These are phyloP conservation scores for Perithous albicinctus DNA, from an alignment of 2,888 invertebrate species.

Conservation along the genomic window DNA sequence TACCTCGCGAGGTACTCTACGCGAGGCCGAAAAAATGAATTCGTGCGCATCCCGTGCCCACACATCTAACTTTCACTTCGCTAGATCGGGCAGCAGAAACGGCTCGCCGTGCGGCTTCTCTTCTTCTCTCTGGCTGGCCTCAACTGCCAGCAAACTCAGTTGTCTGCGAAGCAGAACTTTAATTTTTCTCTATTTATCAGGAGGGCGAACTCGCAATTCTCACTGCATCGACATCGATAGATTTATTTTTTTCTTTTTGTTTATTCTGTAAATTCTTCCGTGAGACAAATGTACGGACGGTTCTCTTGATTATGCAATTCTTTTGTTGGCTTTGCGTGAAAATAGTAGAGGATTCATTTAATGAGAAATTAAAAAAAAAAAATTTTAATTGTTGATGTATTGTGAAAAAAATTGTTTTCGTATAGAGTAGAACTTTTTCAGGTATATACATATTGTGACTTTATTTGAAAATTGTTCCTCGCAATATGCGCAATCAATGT, in stretches of 20 bases:
- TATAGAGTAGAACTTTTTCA: too few species aligned
- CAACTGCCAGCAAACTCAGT: slow-evolving; percentile 19
- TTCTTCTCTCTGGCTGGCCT: slow-evolving; percentile 44
- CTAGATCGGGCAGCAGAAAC: slow-evolving; percentile 78
- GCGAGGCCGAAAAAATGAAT: slow-evolving; percentile 84
- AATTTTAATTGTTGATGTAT: too few species aligned
- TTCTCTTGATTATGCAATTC: neutral
- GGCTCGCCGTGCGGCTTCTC: slow-evolving; percentile 40
- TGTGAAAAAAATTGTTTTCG: too few species aligned
- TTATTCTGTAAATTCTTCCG: too few species aligned
- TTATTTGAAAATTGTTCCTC: too few species aligned
- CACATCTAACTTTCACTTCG: slow-evolving; percentile 85
- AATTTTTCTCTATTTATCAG: slow-evolving; percentile 16
- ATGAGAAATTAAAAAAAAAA: too few species aligned
- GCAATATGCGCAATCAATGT: too few species aligned
- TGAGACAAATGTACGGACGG: too few species aligned
- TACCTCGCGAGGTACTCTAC: slow-evolving; percentile 68
- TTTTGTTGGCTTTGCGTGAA: neutral
- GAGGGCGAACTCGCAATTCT: neutral
- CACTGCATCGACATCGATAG: neutral
- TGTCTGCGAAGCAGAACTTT: slow-evolving; percentile 9
- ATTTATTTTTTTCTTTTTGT: neutral
- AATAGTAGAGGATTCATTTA: neutral
- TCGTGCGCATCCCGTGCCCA: slow-evolving; percentile 85
- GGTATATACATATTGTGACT: too few species aligned